Base-by-base conservation (phyloP, 2,113 vertebrate species). In the Numenius arquata region DNA sequence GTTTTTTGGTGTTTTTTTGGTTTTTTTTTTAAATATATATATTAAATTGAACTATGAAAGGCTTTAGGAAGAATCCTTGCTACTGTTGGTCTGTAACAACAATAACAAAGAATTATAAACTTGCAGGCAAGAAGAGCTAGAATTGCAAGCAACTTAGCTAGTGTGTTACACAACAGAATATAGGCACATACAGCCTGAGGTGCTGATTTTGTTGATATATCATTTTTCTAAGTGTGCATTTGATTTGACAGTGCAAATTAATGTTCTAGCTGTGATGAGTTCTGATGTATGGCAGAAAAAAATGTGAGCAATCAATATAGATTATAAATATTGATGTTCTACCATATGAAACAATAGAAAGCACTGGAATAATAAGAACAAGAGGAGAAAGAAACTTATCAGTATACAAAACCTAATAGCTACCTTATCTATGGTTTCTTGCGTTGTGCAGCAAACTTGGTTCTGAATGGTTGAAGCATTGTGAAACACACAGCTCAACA, bases 321-420 rank as follows among this genome's bases (percentile, higher is more conserved):
- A 13, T 95, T 94, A 87, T 84, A 89, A 93, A 79, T 94, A 91
- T 85, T 89, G 66, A 82, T 82, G 15, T 84, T 40, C 4, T 75
- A 47, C 48, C 15, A 12, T n/a, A 76, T 3, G 43, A 82, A 91
- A 74, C 22, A 81, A 84, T 25, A 59, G 55, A 82, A 87, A 93
- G 13, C 13, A 27, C 41, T 50, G n/a, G 38, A 81, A 66, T 52
- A 75, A 55, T 41, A 71, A 76, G 10, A 76, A 16, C 7, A 81
- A 80, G 25, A 65, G 29, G 26, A 75, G n/a, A 87, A 62, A 68
- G 16, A 73, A 94, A 58, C 17, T 38, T 47, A 27, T 26, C 75
- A 62, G 16, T 29, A 59, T 5, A n/a, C 2, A 76, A 85, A 65
- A 1, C 7, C 41, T 48, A 34, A 66, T 4, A 88, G 4, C 20